Percentiles rank a stretch among this genome's conserved stretches.
phyloP scores from a whole-genome alignment of 2,888 invertebrate species.

The Ypsolopha sequella region DNA sequence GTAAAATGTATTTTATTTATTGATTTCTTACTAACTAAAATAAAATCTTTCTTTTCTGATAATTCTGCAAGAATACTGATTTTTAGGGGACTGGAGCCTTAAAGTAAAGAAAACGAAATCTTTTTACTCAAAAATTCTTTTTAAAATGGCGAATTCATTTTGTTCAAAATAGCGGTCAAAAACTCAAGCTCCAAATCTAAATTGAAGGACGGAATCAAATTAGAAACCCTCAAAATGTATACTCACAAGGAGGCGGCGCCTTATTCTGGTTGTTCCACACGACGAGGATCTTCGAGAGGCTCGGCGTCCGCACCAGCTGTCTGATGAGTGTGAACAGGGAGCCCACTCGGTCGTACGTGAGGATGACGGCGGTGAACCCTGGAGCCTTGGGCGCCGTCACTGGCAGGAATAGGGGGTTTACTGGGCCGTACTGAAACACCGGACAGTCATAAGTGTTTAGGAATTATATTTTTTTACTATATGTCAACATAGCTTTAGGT shows the following conservation, averaged over 20 bases:
- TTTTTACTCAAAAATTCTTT: too few relatives aligned
- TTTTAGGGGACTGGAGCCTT: too few relatives aligned
- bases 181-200: too few relatives aligned
- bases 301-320: conserved; percentile 88
- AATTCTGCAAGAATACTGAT: too few relatives aligned
- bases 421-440: conserved; percentile 65
- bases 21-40: too few relatives aligned
- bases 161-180: too few relatives aligned
- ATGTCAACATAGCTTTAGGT: too few relatives aligned
- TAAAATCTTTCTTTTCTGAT: too few relatives aligned
- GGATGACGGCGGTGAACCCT: conserved; percentile 96
- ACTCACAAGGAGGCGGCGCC: conserved; percentile 87
- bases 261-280: conserved; percentile 97
- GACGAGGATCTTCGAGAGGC: conserved; percentile 91
- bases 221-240: conserved; percentile 6
- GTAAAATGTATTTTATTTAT: too few relatives aligned
- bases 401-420: conserved; percentile 87
- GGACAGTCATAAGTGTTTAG: neutral
- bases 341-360: conserved; percentile 93
- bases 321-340: conserved; percentile 89
- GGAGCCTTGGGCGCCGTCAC: conserved; percentile 86
- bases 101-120: too few relatives aligned
- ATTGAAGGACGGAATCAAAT: too few relatives aligned
- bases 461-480: neutral
- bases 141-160: too few relatives aligned